phyloP scores from a whole-genome alignment of 2,797 vertebrate genomes.

The Ptychobarbus kaznakovi region DNA sequence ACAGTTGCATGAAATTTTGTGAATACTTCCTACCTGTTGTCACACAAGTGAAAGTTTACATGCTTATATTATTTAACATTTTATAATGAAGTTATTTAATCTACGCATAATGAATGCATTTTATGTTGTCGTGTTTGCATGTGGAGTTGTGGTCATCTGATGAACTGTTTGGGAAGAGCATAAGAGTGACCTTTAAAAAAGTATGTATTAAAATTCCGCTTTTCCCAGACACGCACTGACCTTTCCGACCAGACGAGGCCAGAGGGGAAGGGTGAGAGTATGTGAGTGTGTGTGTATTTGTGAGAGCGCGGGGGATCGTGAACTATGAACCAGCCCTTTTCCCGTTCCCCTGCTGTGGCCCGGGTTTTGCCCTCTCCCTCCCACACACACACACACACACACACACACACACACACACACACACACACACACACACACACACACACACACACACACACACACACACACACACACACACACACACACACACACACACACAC shows the following conservation, averaged over 20 bases:
- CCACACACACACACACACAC: not conserved
- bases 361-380: conserved; percentile 22
- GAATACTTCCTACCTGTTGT: conserved; percentile 11
- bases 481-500: too few species aligned
- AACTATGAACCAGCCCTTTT: conserved; percentile 88
- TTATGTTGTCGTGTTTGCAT: not conserved
- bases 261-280: conserved; percentile 74
- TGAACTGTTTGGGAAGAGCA: conserved; percentile 78
- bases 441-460: accelerated
- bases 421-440: too few species aligned
- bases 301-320: conserved; percentile 70
- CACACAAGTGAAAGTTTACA: conserved; percentile 12
- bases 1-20: not conserved
- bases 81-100: conserved; percentile 63
- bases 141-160: conserved; percentile 22
- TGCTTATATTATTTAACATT: not conserved
- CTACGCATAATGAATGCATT: conserved; percentile 71
- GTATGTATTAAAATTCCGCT: conserved; percentile 89
- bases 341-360: conserved; percentile 86
- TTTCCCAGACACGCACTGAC: conserved; percentile 97
- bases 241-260: conserved; percentile 98
- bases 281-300: conserved; percentile 52
- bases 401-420: not conserved
- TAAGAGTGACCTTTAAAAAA: conserved; percentile 85
- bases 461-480: too few species aligned